Conservation (phyloP, 2,113 vertebrate genomes). For the Catagonus wagneri region DNA sequence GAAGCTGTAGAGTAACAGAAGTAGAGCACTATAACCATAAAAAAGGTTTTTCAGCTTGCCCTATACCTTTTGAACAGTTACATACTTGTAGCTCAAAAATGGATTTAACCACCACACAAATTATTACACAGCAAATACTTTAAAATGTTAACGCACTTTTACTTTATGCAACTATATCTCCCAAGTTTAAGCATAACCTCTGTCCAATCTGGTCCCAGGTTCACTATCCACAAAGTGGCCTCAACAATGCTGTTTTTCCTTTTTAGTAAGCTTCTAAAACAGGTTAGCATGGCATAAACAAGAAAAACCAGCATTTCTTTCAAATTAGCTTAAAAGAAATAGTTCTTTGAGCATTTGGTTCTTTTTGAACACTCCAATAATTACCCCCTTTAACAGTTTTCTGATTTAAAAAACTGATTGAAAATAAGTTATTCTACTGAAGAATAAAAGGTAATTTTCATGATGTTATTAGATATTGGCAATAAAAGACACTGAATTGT, state of each 20-base stretch:
- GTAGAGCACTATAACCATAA: slow-evolving; percentile 22
- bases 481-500: background rate
- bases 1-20: background rate
- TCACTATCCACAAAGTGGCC: background rate
- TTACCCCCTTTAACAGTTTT: slow-evolving; percentile 22
- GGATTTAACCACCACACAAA: slow-evolving; percentile 31
- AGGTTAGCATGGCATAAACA: background rate
- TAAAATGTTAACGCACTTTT: background rate
- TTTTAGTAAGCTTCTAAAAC: background rate
- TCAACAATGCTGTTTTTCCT: background rate
- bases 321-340: slow-evolving; percentile 38
- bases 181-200: background rate
- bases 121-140: slow-evolving; percentile 17
- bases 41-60: background rate
- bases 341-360: background rate
- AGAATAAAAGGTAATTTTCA: background rate
- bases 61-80: slow-evolving; percentile 19
- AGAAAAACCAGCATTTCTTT: slow-evolving; percentile 9
- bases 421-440: slow-evolving; percentile 19
- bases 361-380: background rate
- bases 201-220: background rate
- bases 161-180: background rate
- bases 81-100: background rate
- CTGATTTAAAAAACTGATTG: slow-evolving; percentile 5
- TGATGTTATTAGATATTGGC: background rate